A percentile compares a stretch with the other conserved stretches of the same genome.
Conservation (phyloP, 2,797 vertebrate genomes). For the Protosalanx chinensis region DNA sequence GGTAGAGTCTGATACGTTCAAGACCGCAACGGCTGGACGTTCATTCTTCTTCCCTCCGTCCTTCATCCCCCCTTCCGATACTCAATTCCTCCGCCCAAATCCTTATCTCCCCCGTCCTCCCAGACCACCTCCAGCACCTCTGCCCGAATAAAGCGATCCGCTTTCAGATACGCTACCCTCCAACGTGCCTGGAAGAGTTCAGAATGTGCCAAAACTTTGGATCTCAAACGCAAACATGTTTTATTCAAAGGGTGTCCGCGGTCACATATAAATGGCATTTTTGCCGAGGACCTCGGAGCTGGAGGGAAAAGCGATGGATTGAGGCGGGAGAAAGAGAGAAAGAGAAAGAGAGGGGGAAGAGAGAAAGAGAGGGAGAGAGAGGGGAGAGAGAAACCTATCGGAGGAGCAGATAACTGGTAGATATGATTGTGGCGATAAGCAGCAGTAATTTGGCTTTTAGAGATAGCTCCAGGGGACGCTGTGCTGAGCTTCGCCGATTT, state of each 20-base stretch:
- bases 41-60: slow-evolving; percentile 58
- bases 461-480: slow-evolving; percentile 89
- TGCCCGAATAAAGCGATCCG: slow-evolving; percentile 67
- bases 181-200: slow-evolving; percentile 62
- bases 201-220: slow-evolving; percentile 69
- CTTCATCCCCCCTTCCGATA: slow-evolving; percentile 10
- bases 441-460: slow-evolving; percentile 88
- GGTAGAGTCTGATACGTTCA: slow-evolving; percentile 67
- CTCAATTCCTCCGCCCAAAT: neutral
- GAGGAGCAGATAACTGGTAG: slow-evolving; percentile 85
- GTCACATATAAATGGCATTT: slow-evolving; percentile 78
- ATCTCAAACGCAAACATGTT: slow-evolving; percentile 72
- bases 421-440: slow-evolving; percentile 97
- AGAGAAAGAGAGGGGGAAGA: slow-evolving; percentile 42
- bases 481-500: slow-evolving; percentile 75
- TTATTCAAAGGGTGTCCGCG: slow-evolving; percentile 75
- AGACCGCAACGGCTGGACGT: slow-evolving; percentile 74
- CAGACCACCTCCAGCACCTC: slow-evolving; percentile 68
- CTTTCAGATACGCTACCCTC: slow-evolving; percentile 40
- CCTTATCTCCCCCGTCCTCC: slow-evolving; percentile 3
- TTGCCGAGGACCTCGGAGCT: slow-evolving; percentile 64
- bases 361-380: slow-evolving; percentile 42
- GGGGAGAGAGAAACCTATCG: slow-evolving; percentile 62
- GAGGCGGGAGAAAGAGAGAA: slow-evolving; percentile 47
- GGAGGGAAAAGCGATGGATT: slow-evolving; percentile 39